Conservation (phyloP, 2,113 vertebrate genomes). For the Sardina pilchardus region DNA sequence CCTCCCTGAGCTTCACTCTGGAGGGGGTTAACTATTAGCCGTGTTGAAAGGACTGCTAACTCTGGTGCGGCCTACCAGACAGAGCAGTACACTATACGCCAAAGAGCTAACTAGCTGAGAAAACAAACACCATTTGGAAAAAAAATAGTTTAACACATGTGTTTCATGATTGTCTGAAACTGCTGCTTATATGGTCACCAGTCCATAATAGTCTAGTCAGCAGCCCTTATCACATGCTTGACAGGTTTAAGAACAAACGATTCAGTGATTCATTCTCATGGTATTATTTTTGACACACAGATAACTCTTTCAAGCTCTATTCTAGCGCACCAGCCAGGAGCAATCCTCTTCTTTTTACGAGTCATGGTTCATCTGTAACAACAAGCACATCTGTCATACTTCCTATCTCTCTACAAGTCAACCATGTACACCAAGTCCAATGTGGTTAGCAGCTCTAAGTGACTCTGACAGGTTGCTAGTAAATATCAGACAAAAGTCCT, state of each 20-base stretch:
- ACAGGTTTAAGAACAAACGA: background rate
- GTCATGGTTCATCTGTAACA: background rate
- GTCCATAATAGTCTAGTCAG: background rate
- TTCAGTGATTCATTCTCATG: background rate
- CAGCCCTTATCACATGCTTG: background rate
- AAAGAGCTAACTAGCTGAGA: background rate
- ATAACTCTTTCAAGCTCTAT: background rate
- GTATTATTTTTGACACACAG: background rate
- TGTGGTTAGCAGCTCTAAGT: background rate
- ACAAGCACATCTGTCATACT: background rate
- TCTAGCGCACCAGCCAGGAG: background rate
- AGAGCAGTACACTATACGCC: background rate
- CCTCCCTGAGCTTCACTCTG: background rate
- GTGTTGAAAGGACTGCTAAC: background rate
- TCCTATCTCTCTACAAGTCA: background rate
- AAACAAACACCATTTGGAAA: background rate
- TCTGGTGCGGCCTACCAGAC: background rate
- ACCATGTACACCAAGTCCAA: background rate
- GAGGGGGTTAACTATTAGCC: background rate
- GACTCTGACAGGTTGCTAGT: background rate
- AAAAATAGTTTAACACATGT: background rate
- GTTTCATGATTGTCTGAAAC: background rate
- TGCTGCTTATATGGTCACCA: background rate
- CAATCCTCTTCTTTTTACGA: background rate
- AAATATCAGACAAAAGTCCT: background rate